These are phyloP conservation scores for Monomorium pharaonis DNA, from an alignment of 1,140 invertebrate species.

Conservation along the genomic window DNA sequence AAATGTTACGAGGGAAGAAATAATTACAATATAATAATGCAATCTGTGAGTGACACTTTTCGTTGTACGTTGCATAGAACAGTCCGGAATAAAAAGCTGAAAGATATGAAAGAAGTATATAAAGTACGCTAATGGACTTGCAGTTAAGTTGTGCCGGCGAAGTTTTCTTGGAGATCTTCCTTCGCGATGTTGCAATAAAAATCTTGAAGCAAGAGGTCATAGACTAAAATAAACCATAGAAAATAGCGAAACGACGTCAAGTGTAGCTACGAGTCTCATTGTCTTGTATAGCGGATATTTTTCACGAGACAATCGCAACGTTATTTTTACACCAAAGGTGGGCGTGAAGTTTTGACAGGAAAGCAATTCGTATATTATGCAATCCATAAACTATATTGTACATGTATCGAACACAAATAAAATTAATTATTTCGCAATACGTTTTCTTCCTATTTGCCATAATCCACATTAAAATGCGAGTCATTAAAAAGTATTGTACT, in stretches of 20 bases:
- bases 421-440: not conserved
- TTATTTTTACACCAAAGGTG: not conserved
- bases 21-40: not conserved
- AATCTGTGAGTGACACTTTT: not conserved
- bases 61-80: not conserved
- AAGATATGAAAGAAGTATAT: conserved; percentile 8
- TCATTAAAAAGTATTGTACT: not conserved
- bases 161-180: conserved; percentile 21
- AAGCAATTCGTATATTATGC: not conserved
- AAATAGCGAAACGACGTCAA: not conserved
- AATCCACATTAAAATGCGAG: not conserved
- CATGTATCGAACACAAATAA: not conserved
- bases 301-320: not conserved
- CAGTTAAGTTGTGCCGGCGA: not conserved
- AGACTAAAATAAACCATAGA: conserved; percentile 7
- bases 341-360: not conserved
- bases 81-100: not conserved
- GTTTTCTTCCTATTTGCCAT: not conserved
- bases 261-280: not conserved
- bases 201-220: conserved; percentile 3
- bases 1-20: not conserved
- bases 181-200: not conserved
- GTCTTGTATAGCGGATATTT: not conserved
- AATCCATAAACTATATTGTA: not conserved
- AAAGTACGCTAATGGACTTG: conserved; percentile 30